phyloP scores from a whole-genome alignment of 2,797 vertebrate genomes.

The Paguma larvata region DNA sequence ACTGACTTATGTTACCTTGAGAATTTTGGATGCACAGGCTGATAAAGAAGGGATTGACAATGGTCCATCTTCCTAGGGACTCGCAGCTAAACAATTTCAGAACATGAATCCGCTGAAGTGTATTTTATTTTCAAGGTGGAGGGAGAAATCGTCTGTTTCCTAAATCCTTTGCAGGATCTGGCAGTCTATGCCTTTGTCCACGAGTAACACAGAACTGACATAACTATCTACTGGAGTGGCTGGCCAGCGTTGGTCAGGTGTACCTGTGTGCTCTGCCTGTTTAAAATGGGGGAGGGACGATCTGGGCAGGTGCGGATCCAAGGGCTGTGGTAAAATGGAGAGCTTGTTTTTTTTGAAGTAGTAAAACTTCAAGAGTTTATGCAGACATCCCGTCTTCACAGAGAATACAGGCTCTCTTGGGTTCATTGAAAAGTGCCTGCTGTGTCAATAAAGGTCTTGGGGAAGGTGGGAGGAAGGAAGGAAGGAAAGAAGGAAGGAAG shows the following conservation, averaged over 20 bases:
- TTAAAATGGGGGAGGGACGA: conserved; percentile 64
- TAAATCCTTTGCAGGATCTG: conserved; percentile 78
- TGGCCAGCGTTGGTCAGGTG: conserved; percentile 66
- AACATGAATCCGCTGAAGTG: conserved; percentile 85
- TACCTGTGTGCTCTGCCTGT: conserved; percentile 72
- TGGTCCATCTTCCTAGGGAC: conserved; percentile 85
- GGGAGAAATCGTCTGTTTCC: conserved; percentile 81
- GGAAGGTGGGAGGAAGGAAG: background rate
- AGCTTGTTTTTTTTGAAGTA: conserved; percentile 41
- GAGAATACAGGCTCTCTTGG: conserved; percentile 77
- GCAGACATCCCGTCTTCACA: conserved; percentile 22
- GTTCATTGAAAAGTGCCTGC: conserved; percentile 92
- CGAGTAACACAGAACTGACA: conserved; percentile 77
- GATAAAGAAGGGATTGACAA: conserved; percentile 85
- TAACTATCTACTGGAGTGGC: conserved; percentile 32
- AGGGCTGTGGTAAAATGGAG: conserved; percentile 64
- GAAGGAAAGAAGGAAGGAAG: too few species aligned
- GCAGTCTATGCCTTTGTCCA: conserved; percentile 76
- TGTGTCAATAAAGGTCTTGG: conserved; percentile 91
- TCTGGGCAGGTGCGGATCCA: conserved; percentile 58
- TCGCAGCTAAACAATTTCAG: conserved; percentile 85
- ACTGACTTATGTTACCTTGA: conserved; percentile 82
- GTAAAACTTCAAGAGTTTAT: conserved; percentile 73
- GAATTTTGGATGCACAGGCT: conserved; percentile 84
- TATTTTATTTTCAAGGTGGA: conserved; percentile 86